Percentiles rank a stretch among this genome's conserved stretches.
Conservation (phyloP, 2,888 invertebrate genomes). For the Agonopterix heracliana region DNA sequence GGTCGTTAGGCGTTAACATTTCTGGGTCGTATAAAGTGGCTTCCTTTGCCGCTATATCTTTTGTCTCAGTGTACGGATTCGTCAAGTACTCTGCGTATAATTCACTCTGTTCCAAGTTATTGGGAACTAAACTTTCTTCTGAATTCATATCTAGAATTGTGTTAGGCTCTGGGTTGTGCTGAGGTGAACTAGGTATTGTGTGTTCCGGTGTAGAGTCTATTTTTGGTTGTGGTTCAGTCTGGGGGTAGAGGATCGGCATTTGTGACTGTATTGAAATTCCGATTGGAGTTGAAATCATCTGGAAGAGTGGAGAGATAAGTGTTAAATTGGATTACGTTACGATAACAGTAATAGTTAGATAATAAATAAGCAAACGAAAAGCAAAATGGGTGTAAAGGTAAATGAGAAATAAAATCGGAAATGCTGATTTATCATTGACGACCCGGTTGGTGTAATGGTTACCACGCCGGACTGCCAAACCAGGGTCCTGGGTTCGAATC, state of each 20-base stretch:
- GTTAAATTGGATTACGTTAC: too few species aligned
- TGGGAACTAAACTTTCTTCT: constrained; percentile 10
- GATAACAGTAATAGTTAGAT: too few species aligned
- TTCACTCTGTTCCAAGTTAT: constrained; percentile 37
- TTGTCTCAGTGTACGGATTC: constrained; percentile 71
- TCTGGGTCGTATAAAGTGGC: constrained; percentile 50
- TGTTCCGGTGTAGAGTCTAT: not conserved
- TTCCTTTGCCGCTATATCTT: constrained; percentile 38
- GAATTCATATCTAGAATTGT: constrained; percentile 11
- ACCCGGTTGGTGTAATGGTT: too few species aligned
- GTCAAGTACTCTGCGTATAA: constrained; percentile 75
- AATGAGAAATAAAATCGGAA: too few species aligned
- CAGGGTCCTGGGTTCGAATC: too few species aligned
- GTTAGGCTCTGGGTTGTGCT: not conserved
- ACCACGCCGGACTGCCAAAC: too few species aligned
- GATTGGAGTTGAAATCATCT: constrained; percentile 82
- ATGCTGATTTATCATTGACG: too few species aligned
- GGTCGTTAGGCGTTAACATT: constrained; percentile 18
- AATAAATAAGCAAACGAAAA: too few species aligned
- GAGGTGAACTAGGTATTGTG: not conserved
- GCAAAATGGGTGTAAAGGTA: too few species aligned
- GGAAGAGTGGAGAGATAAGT: constrained; percentile 25
- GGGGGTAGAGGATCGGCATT: constrained; percentile 54
- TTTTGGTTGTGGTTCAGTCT: constrained; percentile 17
- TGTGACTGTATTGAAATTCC: constrained; percentile 65